Evolutionary conservation across 2,888 invertebrate genomes (phyloP), one percentile per base, ranked within the genome.

Genomic region (Dinocampus coccinellae): DNA sequence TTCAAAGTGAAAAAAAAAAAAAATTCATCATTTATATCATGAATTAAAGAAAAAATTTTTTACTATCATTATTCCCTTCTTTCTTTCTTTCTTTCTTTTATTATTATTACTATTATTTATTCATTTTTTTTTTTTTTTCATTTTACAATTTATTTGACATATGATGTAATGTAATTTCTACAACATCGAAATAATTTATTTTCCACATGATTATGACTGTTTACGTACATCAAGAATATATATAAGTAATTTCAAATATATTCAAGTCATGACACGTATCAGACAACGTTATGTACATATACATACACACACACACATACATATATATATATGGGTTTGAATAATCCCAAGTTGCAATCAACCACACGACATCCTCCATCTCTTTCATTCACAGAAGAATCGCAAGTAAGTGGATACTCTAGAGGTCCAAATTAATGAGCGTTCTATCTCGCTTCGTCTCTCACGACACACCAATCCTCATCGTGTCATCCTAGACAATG

Each of bases 401-500:
- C 36, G 26, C 13, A 13, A 26, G 33, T 36, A 62, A 36, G 24
- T 62, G 55, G 53, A 63, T 47, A 63, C 24, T 34, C 69, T 58
- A 22, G 60, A 60, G 69, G 68, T 58, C 65, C 68, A 61, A 73
- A 70, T 52, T 73, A 73, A 72, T 72, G 71, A 61, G 69, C 66
- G 61, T 47, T 58, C 70, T 68, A 68, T 24, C 69, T 75, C 57
- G 11, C 61, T 69, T 57, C n/a, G 39, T 39, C 39, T 70, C 72
- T 73, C 75, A 69, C 69, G 70, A 75, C 33, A 39, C 39, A n/a
- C n/a, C n/a, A n/a, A n/a, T n/a, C n/a, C 69, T 55, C 47, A 69
- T 69, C 62, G 73, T 72, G 73, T 73, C 76, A 73, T 72, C 42
- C 63, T 53, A 63, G 72, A 70, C 72, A 76, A 75, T 72, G 73